These are phyloP conservation scores for Cyprinus carpio DNA, from an alignment of 2,113 vertebrate species.

Conservation along the genomic window DNA sequence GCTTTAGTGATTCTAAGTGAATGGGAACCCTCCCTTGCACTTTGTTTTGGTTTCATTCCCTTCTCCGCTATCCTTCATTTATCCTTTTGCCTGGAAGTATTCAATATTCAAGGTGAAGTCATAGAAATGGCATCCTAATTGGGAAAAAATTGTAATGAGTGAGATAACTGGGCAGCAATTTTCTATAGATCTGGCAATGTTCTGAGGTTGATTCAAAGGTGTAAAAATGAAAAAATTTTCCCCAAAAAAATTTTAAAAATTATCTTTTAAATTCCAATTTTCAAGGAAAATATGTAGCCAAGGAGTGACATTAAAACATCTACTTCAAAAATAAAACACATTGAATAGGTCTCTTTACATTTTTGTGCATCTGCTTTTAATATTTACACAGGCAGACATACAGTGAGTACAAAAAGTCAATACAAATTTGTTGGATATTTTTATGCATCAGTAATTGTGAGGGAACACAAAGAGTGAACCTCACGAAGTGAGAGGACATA, in stretches of 20 bases:
- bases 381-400: conserved; percentile 12
- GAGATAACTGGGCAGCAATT: neutral
- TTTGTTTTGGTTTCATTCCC: neutral
- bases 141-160: neutral
- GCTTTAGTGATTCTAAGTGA: conserved; percentile 35
- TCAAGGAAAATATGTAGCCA: neutral
- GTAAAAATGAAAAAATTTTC: no score
- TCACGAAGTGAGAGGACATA: no score
- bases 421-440: neutral
- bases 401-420: neutral
- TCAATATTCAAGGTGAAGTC: conserved; percentile 10
- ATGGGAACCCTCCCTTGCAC: neutral
- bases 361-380: neutral
- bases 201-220: neutral
- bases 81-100: neutral
- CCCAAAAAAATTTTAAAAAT: no score
- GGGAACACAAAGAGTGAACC: neutral
- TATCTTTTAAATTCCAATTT: neutral
- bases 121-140: neutral
- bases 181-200: neutral
- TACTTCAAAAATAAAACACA: neutral
- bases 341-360: neutral
- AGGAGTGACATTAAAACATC: conserved; percentile 8
- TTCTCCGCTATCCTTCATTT: neutral
- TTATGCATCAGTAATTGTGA: neutral